A percentile compares a stretch with the other conserved stretches of the same genome.
Conservation (phyloP, 2,797 vertebrate genomes). For the Odontamblyopus rebecca region DNA sequence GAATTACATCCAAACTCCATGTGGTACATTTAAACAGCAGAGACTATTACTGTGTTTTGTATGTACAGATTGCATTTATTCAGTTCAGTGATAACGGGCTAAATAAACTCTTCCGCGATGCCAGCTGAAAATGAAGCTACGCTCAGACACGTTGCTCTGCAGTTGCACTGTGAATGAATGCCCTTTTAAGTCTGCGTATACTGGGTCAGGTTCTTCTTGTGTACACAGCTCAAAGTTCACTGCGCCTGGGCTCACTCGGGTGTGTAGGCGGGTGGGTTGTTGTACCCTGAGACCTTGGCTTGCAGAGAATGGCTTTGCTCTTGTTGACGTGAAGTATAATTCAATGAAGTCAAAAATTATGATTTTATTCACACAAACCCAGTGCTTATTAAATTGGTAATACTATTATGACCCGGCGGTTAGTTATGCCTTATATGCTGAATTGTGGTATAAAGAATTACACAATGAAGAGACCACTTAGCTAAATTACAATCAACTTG, state of each 20-base stretch:
- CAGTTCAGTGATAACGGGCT: background rate
- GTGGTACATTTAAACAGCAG: background rate
- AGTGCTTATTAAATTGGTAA: background rate
- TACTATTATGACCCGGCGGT: background rate
- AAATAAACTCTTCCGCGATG: background rate
- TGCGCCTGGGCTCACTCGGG: background rate
- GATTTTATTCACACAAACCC: background rate
- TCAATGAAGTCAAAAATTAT: background rate
- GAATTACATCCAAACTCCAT: background rate
- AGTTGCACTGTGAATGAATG: background rate
- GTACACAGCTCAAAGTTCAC: background rate
- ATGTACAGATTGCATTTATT: background rate
- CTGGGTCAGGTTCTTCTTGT: background rate
- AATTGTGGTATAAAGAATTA: background rate
- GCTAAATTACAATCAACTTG: background rate
- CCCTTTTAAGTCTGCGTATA: background rate
- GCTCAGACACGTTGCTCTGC: background rate
- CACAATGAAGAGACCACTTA: background rate
- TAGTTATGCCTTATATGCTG: background rate
- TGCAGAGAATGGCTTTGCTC: constrained; percentile 1
- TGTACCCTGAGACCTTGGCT: constrained; percentile 1
- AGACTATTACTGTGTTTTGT: background rate
- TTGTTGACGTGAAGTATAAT: constrained; percentile 1
- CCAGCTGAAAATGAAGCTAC: background rate
- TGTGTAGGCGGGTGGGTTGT: constrained; percentile 4